These are phyloP conservation scores for Zeuzera pyrina DNA, from an alignment of 2,888 invertebrate species.

Conservation along the genomic window DNA sequence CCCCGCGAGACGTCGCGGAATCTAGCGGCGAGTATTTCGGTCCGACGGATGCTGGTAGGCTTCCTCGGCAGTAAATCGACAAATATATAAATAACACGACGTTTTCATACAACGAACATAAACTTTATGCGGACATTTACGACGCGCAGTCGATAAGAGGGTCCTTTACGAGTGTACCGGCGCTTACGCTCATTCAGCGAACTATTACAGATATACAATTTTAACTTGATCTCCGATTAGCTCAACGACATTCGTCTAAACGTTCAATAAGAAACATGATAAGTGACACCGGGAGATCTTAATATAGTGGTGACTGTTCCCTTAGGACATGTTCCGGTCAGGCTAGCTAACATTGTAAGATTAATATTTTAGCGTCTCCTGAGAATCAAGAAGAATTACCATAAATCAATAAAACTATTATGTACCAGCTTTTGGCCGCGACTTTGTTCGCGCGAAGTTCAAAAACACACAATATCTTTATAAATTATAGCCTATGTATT, in stretches of 20 bases:
- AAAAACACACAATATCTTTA: no score
- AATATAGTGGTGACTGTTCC: neutral
- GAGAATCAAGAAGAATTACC: no score
- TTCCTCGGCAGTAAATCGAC: slow-evolving; percentile 56
- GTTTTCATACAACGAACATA: slow-evolving; percentile 36
- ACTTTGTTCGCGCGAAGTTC: no score
- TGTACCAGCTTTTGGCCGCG: no score
- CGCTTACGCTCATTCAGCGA: slow-evolving; percentile 37
- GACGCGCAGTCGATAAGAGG: slow-evolving; percentile 38
- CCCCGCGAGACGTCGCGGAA: slow-evolving; percentile 68
- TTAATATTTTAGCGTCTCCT: no score
- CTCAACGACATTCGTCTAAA: slow-evolving; percentile 1
- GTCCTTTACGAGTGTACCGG: slow-evolving; percentile 35
- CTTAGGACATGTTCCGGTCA: neutral
- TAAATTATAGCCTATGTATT: no score
- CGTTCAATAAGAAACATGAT: neutral
- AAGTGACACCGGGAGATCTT: neutral
- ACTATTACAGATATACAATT: slow-evolving; percentile 18
- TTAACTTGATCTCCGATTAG: slow-evolving; percentile 12
- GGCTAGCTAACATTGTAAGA: no score
- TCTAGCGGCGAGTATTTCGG: slow-evolving; percentile 63
- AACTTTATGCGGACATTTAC: slow-evolving; percentile 43
- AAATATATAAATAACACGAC: slow-evolving; percentile 49
- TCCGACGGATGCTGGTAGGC: slow-evolving; percentile 55
- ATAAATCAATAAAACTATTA: no score